A percentile compares a stretch with the other conserved stretches of the same genome.
Evolutionary conservation across 2,888 invertebrate species (phyloP).

Genomic region (Drosophila monieri): DNA sequence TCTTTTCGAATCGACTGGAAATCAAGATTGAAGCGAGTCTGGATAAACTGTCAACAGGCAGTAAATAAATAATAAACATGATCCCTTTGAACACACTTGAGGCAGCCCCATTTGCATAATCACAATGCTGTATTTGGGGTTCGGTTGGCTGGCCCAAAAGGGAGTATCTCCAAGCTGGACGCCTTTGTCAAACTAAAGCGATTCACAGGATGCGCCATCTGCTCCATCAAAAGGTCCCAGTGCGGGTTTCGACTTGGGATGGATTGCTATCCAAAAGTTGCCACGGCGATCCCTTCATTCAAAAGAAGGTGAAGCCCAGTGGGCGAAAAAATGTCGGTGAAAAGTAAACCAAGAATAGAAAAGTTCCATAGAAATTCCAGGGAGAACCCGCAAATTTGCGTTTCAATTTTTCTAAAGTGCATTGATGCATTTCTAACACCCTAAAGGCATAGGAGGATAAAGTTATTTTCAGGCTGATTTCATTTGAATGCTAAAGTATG

Average conservation of each 20-base stretch:
- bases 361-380: conserved; percentile 9
- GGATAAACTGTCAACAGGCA: conserved; percentile 67
- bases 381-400: conserved; percentile 2
- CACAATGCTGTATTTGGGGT: conserved; percentile 52
- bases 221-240: conserved; percentile 28
- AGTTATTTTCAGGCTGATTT: neutral
- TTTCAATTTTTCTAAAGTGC: conserved; percentile 9
- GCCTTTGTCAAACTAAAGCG: conserved; percentile 40
- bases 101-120: conserved; percentile 69
- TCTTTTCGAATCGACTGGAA: conserved; percentile 21
- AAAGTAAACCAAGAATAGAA: conserved; percentile 14
- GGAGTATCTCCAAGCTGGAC: conserved; percentile 6
- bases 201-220: conserved; percentile 40
- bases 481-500: neutral
- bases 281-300: conserved; percentile 31
- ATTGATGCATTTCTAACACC: conserved; percentile 25
- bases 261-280: conserved; percentile 27
- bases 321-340: conserved; percentile 5
- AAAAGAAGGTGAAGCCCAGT: conserved; percentile 22
- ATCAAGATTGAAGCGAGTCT: conserved; percentile 44
- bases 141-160: conserved; percentile 6
- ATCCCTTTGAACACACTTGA: conserved; percentile 70
- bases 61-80: conserved; percentile 78
- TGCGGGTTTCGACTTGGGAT: conserved; percentile 10
- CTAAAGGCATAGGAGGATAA: neutral